A percentile compares a stretch with the other conserved stretches of the same genome.
These are phyloP conservation scores for Agrotis segetum DNA, from an alignment of 2,888 invertebrate species.

Conservation along the genomic window DNA sequence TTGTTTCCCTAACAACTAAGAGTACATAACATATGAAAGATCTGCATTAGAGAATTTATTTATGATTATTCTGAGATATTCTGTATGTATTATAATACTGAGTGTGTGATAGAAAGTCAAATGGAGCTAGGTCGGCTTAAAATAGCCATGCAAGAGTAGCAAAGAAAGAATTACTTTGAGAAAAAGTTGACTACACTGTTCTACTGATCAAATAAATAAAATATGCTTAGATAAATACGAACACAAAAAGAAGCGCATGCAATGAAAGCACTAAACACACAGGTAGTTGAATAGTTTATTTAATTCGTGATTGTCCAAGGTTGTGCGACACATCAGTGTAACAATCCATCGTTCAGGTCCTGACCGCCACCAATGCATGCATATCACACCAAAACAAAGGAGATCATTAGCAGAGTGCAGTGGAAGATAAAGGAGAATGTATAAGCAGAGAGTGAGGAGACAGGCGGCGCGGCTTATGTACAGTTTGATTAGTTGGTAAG, in stretches of 20 bases:
- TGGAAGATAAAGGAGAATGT: constrained; percentile 53
- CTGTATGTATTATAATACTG: constrained; percentile 51
- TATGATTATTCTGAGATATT: constrained; percentile 36
- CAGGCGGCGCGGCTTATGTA: constrained; percentile 41
- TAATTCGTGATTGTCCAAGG: constrained; percentile 64
- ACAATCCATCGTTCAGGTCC: constrained; percentile 89
- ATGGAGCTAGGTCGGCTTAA: constrained; percentile 32
- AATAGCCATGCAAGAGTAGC: constrained; percentile 42
- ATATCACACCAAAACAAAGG: constrained; percentile 85
- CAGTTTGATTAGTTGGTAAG: constrained; percentile 15
- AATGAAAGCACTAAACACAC: constrained; percentile 61
- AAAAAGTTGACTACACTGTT: constrained; percentile 16
- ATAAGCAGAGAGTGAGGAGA: constrained; percentile 44
- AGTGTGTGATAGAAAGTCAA: constrained; percentile 44
- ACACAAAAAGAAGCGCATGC: constrained; percentile 61
- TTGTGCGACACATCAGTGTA: constrained; percentile 82
- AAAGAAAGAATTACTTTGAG: constrained; percentile 20
- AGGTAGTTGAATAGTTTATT: constrained; percentile 64
- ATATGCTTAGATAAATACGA: constrained; percentile 35
- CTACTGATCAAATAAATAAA: constrained; percentile 38
- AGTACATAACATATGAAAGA: constrained; percentile 57
- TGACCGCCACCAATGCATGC: constrained; percentile 87
- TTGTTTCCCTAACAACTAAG: constrained; percentile 51
- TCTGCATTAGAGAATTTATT: constrained; percentile 47
- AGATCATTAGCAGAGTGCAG: constrained; percentile 83